These are phyloP conservation scores for Pygoscelis antarcticus DNA, from an alignment of 2,113 vertebrate species.

Conservation along the genomic window DNA sequence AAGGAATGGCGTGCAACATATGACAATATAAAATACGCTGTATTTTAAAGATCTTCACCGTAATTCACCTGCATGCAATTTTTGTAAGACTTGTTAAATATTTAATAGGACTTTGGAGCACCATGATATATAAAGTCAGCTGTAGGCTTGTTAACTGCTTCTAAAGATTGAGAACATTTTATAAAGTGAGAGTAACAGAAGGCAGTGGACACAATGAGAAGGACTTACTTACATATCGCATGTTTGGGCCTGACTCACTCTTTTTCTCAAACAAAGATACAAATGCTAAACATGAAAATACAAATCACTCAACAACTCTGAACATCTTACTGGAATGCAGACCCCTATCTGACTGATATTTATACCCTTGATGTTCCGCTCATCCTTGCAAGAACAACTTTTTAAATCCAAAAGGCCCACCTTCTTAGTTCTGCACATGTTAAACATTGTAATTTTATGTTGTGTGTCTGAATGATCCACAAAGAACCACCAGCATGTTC, in stretches of 20 bases:
- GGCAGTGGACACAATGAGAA: conserved; percentile 15
- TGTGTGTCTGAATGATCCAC: background rate
- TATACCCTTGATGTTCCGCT: background rate
- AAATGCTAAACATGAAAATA: background rate
- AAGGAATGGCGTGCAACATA: background rate
- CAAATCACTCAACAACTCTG: background rate
- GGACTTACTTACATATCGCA: background rate
- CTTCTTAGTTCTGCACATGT: background rate
- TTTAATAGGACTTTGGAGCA: conserved; percentile 49
- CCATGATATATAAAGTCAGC: conserved; percentile 2
- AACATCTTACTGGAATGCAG: background rate
- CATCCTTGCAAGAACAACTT: background rate
- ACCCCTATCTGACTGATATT: background rate
- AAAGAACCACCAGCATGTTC: background rate
- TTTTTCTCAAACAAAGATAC: background rate
- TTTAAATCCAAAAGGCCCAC: background rate
- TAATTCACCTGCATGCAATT: conserved; percentile 43
- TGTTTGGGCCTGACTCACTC: background rate
- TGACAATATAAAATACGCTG: background rate
- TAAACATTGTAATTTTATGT: background rate
- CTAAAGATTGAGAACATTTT: conserved; percentile 53
- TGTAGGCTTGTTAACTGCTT: conserved; percentile 34
- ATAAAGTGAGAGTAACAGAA: conserved; percentile 62
- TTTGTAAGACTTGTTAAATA: conserved; percentile 53
- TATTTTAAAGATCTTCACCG: conserved; percentile 13